phyloP scores from a whole-genome alignment of 2,888 invertebrate genomes.

The Lithophane semibrunnea region DNA sequence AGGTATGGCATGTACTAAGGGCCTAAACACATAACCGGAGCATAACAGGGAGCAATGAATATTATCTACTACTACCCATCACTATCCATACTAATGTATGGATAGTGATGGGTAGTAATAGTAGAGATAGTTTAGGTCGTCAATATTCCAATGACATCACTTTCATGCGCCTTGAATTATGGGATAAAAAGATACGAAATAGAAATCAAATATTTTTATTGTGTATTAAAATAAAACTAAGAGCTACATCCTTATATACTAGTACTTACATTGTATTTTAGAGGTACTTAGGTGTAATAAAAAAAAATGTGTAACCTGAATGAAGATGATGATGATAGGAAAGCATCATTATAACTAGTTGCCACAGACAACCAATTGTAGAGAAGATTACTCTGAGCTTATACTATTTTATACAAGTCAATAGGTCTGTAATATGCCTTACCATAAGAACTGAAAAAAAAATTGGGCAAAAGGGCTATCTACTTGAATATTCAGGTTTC shows the following conservation, averaged over 20 bases:
- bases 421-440: background rate
- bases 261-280: constrained; percentile 4
- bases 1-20: background rate
- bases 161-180: background rate
- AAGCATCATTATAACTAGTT: background rate
- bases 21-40: too few species aligned
- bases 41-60: background rate
- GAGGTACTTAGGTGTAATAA: constrained; percentile 20
- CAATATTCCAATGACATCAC: background rate
- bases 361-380: background rate
- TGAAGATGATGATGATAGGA: too few species aligned
- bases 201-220: constrained; percentile 21
- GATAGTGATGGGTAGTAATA: background rate
- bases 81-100: too few species aligned
- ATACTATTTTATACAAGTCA: background rate
- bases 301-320: background rate
- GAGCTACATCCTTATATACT: constrained; percentile 12
- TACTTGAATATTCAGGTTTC: background rate
- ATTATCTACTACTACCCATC: too few species aligned
- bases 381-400: background rate
- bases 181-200: background rate
- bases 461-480: background rate
- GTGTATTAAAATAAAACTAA: constrained; percentile 19
- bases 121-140: background rate
- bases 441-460: background rate